Base-by-base conservation (phyloP, 2,797 vertebrate genomes). In the Moxostoma hubbsi region DNA sequence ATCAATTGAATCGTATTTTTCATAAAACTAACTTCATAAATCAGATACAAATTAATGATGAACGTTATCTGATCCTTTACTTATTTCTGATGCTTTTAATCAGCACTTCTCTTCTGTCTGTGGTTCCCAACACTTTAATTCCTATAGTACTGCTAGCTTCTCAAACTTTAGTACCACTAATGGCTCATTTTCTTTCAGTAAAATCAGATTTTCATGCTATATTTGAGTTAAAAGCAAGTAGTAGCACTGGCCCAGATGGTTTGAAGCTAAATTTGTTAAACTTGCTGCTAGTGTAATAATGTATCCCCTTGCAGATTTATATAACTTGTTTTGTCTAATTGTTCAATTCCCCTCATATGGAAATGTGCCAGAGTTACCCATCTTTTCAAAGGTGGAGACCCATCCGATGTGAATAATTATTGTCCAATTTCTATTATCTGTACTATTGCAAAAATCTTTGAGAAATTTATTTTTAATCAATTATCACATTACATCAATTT, bases 401-500 rank as follows among this genome's bases (percentile, higher is more conserved):
- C 5, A 11, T 49, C 50, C 58, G 43, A 79, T 43, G 15, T 55
- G n/a, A 67, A 67, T 49, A 73, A 77, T 61, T 73, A 81, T 24
- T 5, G n/a, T 10, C 61, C 68, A 58, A 61, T 66, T 50, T 77
- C 61, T 50, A 66, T 65, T 46, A 66, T 77, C 7, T 62, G 53
- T 16, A 9, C 59, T 51, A 6, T 36, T 63, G 59, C 12, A 9
- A 69, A 69, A 51, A 47, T 57, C 5, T 66, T 59, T 66, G 53
- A 54, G 45, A 73, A 73, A 73, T 18, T 54, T 72, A 47, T 62
- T 57, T 76, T 71, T 49, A 46, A 72, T 49, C 49, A 78, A 36
- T 61, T 73, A 71, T 75, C 53, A 66, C 13, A 54, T 0, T 58
- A 79, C n/a, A 15, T 73, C 7, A 74, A 7, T 53, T 11, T 8